Conservation (phyloP, 1,140 invertebrate genomes). For the Dysdera silvatica region DNA sequence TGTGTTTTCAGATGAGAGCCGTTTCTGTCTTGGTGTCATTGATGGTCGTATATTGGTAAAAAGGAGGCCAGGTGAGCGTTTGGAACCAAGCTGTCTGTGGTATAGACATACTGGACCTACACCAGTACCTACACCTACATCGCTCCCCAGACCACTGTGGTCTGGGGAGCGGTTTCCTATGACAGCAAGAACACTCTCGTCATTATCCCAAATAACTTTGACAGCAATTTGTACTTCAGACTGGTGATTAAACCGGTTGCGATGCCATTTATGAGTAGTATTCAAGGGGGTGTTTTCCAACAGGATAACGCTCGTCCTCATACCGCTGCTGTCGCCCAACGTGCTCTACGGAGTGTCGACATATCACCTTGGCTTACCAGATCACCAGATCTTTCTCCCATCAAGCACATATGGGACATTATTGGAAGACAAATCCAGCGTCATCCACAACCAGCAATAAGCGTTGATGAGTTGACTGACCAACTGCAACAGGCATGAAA, state of each 20-base stretch:
- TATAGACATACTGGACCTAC: background rate
- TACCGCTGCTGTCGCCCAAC: conserved; percentile 5
- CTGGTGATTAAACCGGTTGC: background rate
- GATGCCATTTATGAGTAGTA: conserved; percentile 1
- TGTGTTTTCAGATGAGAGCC: too few relatives aligned
- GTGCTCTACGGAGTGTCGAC: background rate
- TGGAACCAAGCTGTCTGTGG: background rate
- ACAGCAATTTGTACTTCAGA: conserved; percentile 4
- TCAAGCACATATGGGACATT: background rate
- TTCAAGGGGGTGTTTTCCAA: conserved; percentile 17
- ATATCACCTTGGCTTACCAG: background rate
- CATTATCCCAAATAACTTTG: background rate
- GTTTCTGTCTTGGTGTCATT: background rate
- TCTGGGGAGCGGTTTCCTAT: conserved; percentile 5
- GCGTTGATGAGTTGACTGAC: background rate
- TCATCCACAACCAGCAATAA: background rate
- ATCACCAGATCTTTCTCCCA: background rate
- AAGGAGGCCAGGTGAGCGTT: background rate
- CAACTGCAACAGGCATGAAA: conserved; percentile 13
- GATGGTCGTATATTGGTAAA: background rate
- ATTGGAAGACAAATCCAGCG: conserved; percentile 1
- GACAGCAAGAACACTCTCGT: background rate
- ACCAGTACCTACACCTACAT: background rate
- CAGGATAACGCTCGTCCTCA: conserved; percentile 18
- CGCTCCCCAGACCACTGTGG: too few relatives aligned